Evolutionary conservation across 2,113 vertebrate genomes (phyloP), one percentile per base, ranked within the genome.

Genomic region (Hyperopisus bebe): DNA sequence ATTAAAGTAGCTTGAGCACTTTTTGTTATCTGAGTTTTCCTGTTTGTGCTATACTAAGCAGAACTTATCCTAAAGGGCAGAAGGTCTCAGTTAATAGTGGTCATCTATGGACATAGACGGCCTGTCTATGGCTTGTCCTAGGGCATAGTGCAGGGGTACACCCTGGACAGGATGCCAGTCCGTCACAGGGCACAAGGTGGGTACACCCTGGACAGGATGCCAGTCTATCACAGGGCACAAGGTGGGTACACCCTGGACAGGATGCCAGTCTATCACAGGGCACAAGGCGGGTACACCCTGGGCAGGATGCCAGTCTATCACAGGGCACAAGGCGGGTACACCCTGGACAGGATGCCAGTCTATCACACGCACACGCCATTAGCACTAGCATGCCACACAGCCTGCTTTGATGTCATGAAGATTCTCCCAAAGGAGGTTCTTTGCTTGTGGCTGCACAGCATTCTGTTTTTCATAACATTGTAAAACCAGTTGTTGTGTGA

Each of bases 1-100:
- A 86, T 86, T 86, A 44, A n/a, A 86, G 83, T 80, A 48, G 83
- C n/a, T 50, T 86, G 83, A 86, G 46, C 24, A 27, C 44, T 86
- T 86, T 80, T 47, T 50, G 83, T 86, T 50, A 86, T 86, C 46
- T 27, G 24, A 27, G 21, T 86, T 47, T n/a, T 50, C 10, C 46
- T n/a, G 83, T 86, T 86, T 86, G 47, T 47, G 46, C 24, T 86
- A 46, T 47, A 27, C 83, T 86, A 50, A 86, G 83, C 83, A 86
- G 83, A 86, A 44, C 44, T 13, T 47, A 46, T 86, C n/a, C 42
- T 27, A 13, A 86, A 50, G 83, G 47, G n/a, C n/a, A 86, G 9
- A 86, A 86, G 44, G 24, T 13, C 46, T 31, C 46, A 5, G n/a
- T 50, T 86, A 86, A n/a, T 27, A 48, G 21, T n/a, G 46, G 44